A percentile compares a stretch with the other conserved stretches of the same genome.
These are phyloP conservation scores for Teleogryllus occipitalis DNA, from an alignment of 1,140 invertebrate species.

Conservation along the genomic window DNA sequence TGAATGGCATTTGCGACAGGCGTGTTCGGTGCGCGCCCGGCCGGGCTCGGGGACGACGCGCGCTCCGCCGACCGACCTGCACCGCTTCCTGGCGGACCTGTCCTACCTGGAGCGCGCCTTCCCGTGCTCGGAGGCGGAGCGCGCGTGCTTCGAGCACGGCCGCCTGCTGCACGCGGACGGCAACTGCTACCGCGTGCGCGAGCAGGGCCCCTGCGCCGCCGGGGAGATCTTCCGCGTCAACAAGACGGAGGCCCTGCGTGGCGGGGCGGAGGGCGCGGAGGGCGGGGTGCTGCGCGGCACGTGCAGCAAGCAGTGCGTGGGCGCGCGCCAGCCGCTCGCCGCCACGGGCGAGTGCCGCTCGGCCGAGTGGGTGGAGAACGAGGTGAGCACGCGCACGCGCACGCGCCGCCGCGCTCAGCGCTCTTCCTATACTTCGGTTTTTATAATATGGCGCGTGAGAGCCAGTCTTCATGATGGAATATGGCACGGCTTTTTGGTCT, in stretches of 20 bases:
- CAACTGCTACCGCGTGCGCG: background rate
- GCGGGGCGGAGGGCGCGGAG: too few species aligned
- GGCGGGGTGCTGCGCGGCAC: background rate
- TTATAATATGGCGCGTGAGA: too few species aligned
- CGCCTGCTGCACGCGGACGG: background rate
- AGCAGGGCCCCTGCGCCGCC: background rate
- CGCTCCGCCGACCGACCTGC: background rate
- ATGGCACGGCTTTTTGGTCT: too few species aligned
- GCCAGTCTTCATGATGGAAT: too few species aligned
- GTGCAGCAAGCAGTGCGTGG: background rate
- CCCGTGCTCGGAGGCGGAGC: background rate
- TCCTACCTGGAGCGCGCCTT: background rate
- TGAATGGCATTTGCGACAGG: too few species aligned
- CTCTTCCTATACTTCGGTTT: too few species aligned
- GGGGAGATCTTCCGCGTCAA: background rate
- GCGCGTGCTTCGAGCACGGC: background rate
- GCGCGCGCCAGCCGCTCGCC: background rate
- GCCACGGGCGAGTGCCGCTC: background rate
- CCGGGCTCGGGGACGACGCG: too few species aligned
- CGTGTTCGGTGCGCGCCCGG: too few species aligned
- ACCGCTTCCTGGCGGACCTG: background rate
- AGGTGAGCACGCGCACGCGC: background rate
- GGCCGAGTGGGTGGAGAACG: background rate
- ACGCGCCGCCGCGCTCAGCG: background rate
- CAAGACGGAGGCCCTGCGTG: background rate